These are phyloP conservation scores for Bombus confusus DNA, from an alignment of 1,140 invertebrate species.

Conservation along the genomic window DNA sequence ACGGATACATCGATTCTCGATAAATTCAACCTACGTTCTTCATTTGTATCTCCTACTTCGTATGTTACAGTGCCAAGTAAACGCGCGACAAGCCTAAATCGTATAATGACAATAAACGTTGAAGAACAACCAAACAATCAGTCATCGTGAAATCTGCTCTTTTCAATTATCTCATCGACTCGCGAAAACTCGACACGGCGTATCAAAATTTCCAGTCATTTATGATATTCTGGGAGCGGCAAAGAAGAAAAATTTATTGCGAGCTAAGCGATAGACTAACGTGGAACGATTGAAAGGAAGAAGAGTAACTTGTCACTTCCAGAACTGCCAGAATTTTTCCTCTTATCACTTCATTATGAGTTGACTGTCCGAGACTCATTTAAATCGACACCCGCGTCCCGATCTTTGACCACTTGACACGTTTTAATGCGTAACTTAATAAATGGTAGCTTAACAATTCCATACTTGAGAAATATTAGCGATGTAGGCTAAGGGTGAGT, in stretches of 20 bases:
- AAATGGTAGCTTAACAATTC: constrained; percentile 44
- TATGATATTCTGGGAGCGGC: not conserved
- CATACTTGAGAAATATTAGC: constrained; percentile 48
- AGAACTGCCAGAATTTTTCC: not conserved
- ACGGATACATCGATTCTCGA: not conserved
- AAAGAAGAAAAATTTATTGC: not conserved
- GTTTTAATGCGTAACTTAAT: constrained; percentile 29
- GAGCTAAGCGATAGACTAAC: not conserved
- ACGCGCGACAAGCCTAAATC: constrained; percentile 36
- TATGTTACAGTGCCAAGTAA: constrained; percentile 33
- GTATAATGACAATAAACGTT: constrained; percentile 43
- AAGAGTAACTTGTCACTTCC: too few relatives aligned
- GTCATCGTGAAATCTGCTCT: constrained; percentile 29
- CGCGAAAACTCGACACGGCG: not conserved
- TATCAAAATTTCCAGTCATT: not conserved
- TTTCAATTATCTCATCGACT: constrained; percentile 7
- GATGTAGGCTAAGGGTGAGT: constrained; percentile 50
- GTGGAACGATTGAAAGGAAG: too few relatives aligned
- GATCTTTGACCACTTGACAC: constrained; percentile 35
- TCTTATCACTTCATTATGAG: not conserved
- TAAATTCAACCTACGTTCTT: not conserved
- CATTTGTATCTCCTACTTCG: not conserved
- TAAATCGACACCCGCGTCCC: constrained; percentile 29
- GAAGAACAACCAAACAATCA: constrained; percentile 8
- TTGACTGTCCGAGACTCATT: not conserved